Evolutionary conservation across 2,888 invertebrate genomes (phyloP).

Genomic region (Apoda limacodes): DNA sequence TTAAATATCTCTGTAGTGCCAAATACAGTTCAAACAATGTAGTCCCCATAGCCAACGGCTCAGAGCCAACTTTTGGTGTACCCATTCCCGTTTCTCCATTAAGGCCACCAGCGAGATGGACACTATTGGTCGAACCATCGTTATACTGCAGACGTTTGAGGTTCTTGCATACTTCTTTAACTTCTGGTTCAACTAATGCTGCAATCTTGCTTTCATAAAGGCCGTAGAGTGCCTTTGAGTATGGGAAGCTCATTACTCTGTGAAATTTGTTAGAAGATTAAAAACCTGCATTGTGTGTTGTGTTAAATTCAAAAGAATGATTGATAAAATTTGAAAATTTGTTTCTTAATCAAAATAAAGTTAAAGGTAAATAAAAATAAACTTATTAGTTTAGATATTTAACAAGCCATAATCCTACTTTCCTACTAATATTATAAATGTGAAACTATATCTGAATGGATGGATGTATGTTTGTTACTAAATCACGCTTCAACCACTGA

Average conservation of each 20-base stretch:
- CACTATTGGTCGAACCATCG: constrained; percentile 49
- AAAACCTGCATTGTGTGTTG: no score
- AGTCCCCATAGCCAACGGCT: constrained; percentile 84
- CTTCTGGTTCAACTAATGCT: constrained; percentile 77
- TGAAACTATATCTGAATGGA: no score
- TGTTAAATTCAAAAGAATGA: constrained; percentile 14
- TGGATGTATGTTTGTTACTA: no score
- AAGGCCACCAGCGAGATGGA: constrained; percentile 61
- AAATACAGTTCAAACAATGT: constrained; percentile 93
- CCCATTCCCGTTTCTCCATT: constrained; percentile 64
- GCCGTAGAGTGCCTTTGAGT: constrained; percentile 78
- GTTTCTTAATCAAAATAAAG: no score
- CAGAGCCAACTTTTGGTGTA: constrained; percentile 58
- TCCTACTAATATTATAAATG: no score
- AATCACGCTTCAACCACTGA: no score
- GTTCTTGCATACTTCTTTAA: constrained; percentile 78
- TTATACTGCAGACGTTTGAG: constrained; percentile 74
- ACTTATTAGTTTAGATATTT: constrained; percentile 7
- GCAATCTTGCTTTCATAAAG: constrained; percentile 80
- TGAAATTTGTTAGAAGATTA: constrained; percentile 23
- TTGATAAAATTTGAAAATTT: constrained; percentile 6
- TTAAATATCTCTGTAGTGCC: constrained; percentile 86
- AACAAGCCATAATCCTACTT: constrained; percentile 8
- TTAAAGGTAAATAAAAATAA: no score
- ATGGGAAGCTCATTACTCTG: constrained; percentile 78